Base-by-base conservation (phyloP, 2,113 vertebrate genomes). In the Pteruthius melanotis region DNA sequence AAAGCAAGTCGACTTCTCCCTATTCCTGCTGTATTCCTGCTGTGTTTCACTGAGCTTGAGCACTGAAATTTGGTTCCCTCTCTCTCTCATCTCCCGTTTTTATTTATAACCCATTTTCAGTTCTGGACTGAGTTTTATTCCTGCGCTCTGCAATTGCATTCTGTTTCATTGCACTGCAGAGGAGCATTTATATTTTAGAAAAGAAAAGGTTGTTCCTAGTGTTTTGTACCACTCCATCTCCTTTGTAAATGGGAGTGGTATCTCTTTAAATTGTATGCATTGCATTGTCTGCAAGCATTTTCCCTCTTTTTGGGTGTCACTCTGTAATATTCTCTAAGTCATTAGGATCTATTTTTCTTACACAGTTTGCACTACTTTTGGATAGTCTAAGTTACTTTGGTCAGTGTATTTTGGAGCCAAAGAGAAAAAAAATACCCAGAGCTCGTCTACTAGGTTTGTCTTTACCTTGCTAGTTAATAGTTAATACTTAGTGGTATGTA, bases 391-490 rank as follows among this genome's bases (percentile, higher is more conserved):
- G 71, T 84, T 89, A 47, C 95, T 94, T 93, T 75, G 88, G 78
- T 94, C 75, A 56, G 23, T 82, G 66, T 56, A 77, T 94, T 93
- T 45, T 91, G 91, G 60, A 96, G 76, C 71, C 85, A 93, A 93
- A 81, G 50, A 85, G 61, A 63, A 69, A 71, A 77, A 71, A 78
- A 83, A 69, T 47, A 68, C 7, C 53, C 45, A 74, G 88, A 86
- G n/a, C 83, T 91, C 3, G 0, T 81, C 56, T 81, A 47, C 86
- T 87, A 64, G 64, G 31, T 83, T 81, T 84, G 88, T 93, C 94
- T 96, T 96, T 92, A 63, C 91, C 76, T 95, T 90, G 75, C 45
- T 95, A 53, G 91, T 95, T 82, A 97, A 56, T 94, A 70, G 94
- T 92, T 94, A 95, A 94, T 94, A 68, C 49, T 95, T 82, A 57